A percentile compares a stretch with the other conserved stretches of the same genome.
These are phyloP conservation scores for Crenichthys baileyi DNA, from an alignment of 2,797 vertebrate species.

Conservation along the genomic window DNA sequence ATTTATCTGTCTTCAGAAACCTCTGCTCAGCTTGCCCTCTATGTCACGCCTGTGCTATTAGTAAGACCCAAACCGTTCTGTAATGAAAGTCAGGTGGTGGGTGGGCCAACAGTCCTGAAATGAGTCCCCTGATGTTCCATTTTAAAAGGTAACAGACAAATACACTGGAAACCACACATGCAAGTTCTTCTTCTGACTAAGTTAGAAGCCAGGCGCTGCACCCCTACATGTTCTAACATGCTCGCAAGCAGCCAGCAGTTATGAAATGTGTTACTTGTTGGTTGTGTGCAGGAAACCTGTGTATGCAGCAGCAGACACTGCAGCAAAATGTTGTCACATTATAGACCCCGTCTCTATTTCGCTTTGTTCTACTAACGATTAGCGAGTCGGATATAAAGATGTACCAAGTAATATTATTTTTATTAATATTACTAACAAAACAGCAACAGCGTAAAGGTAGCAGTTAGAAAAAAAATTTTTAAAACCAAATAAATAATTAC, in stretches of 20 bases:
- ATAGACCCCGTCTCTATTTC: not conserved
- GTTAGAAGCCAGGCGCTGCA: not conserved
- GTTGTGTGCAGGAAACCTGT: constrained; percentile 19
- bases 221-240: not conserved
- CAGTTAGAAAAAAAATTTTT: not conserved
- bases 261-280: not conserved
- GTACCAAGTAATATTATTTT: not conserved
- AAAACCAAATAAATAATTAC: not conserved
- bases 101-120: constrained; percentile 22
- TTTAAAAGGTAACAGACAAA: constrained; percentile 1
- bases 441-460: not conserved
- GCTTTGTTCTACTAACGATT: not conserved
- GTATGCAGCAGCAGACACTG: constrained; percentile 23
- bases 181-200: constrained; percentile 2
- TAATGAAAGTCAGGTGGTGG: constrained; percentile 63
- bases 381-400: not conserved
- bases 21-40: not conserved
- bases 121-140: constrained; percentile 29
- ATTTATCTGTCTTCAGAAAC: constrained; percentile 1
- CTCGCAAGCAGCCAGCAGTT: not conserved
- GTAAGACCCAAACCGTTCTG: constrained; percentile 10
- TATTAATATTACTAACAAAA: not conserved
- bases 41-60: constrained; percentile 6
- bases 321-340: not conserved
- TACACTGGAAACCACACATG: constrained; percentile 45